Conservation (phyloP, 92 coral and sea anemone genomes). For the Porites divaricata region DNA sequence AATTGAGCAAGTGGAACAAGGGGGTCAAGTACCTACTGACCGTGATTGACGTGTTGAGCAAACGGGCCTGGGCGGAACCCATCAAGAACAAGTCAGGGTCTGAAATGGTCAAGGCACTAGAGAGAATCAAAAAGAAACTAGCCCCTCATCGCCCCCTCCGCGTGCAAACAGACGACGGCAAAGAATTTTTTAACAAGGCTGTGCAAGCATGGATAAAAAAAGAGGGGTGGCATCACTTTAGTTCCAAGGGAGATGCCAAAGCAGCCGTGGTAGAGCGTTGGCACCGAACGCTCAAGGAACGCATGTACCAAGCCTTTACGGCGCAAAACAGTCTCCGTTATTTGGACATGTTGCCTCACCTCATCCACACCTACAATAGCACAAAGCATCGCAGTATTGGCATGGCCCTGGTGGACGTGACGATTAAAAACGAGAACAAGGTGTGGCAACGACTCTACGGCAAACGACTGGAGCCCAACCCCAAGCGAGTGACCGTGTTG, state of each 20-base stretch:
- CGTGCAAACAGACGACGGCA: too few species aligned
- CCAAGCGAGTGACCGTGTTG: too few species aligned
- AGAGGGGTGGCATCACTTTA: too few species aligned
- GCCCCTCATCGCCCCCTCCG: too few species aligned
- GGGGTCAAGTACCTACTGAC: slow-evolving; percentile 7
- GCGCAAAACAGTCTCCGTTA: slow-evolving; percentile 14
- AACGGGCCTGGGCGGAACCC: slow-evolving; percentile 50
- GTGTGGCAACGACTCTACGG: too few species aligned
- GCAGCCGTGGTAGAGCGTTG: too few species aligned
- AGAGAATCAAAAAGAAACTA: neutral
- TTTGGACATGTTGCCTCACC: slow-evolving; percentile 19
- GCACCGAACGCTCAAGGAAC: slow-evolving; percentile 38
- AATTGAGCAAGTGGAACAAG: neutral
- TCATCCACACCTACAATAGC: slow-evolving; percentile 42
- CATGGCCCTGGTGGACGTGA: slow-evolving; percentile 42
- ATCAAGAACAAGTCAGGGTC: slow-evolving; percentile 43
- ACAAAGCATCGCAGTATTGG: slow-evolving; percentile 42
- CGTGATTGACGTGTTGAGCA: slow-evolving; percentile 24
- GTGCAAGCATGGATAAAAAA: too few species aligned
- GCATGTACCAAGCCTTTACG: slow-evolving; percentile 56
- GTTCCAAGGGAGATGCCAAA: too few species aligned
- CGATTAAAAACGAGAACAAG: slow-evolving; percentile 24
- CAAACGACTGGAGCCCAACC: too few species aligned
- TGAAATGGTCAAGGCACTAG: slow-evolving; percentile 7
- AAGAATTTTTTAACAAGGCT: too few species aligned